A percentile compares a stretch with the other conserved stretches of the same genome.
phyloP scores from a whole-genome alignment of 2,797 vertebrate genomes.

The Cottoperca gobio region DNA sequence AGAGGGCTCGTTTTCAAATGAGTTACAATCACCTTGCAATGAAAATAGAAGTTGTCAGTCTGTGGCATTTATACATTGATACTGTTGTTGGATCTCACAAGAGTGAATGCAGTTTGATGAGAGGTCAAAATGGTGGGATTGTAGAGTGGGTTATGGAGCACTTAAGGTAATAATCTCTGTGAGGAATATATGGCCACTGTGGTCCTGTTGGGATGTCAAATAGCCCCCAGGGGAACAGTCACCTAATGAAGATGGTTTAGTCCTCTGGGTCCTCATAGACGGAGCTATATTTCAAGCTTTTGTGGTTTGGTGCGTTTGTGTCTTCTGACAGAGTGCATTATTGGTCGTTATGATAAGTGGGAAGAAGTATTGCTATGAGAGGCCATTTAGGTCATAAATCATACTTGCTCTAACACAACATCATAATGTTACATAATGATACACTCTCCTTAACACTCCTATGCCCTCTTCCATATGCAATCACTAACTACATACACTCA shows the following conservation, averaged over 20 bases:
- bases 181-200: constrained; percentile 50
- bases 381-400: constrained; percentile 42
- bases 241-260: constrained; percentile 67
- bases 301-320: constrained; percentile 28
- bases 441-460: constrained; percentile 17
- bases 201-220: constrained; percentile 56
- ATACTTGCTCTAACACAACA: constrained; percentile 4
- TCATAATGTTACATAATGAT: constrained; percentile 17
- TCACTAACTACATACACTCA: background rate
- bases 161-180: constrained; percentile 61
- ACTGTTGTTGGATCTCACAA: constrained; percentile 23
- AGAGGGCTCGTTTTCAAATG: constrained; percentile 68
- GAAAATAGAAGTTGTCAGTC: constrained; percentile 60
- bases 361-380: constrained; percentile 2
- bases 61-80: constrained; percentile 48
- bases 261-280: constrained; percentile 44
- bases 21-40: constrained; percentile 66
- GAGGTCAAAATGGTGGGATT: constrained; percentile 26
- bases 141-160: constrained; percentile 45
- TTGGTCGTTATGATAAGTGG: constrained; percentile 27
- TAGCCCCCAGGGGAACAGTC: constrained; percentile 51
- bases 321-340: constrained; percentile 30
- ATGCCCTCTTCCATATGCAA: constrained; percentile 5
- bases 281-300: constrained; percentile 45
- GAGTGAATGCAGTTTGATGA: constrained; percentile 16